Percentiles rank a stretch among this genome's conserved stretches.
phyloP scores from a whole-genome alignment of 53 echinoderm and acorn worm species.

The Astropecten irregularis region DNA sequence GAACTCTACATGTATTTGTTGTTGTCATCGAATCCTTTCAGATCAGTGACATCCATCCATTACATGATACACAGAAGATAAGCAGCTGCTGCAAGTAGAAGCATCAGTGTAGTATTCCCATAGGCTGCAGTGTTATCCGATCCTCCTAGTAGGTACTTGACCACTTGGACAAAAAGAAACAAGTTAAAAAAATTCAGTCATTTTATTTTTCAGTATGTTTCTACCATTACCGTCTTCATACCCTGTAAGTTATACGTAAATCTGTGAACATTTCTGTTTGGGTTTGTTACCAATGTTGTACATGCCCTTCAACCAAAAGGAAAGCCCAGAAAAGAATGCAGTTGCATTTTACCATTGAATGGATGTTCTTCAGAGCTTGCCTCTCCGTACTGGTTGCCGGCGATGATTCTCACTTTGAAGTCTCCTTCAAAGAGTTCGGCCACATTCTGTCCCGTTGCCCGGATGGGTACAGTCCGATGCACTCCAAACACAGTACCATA shows the following conservation, averaged over 20 bases:
- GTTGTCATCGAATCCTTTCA: no score
- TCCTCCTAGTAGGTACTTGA: constrained; percentile 24
- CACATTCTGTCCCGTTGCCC: constrained; percentile 8
- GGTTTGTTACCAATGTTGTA: no score
- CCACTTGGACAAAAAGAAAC: not conserved
- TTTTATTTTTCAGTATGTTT: no score
- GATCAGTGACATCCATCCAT: no score
- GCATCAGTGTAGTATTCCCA: not conserved
- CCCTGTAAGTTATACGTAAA: no score
- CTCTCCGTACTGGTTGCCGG: constrained; percentile 55
- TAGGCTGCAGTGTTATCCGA: not conserved
- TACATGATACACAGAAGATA: not conserved
- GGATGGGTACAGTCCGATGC: constrained; percentile 14
- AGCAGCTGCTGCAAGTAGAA: not conserved
- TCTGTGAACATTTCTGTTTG: no score
- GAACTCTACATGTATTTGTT: no score
- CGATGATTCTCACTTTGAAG: constrained; percentile 53
- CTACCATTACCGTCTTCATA: no score
- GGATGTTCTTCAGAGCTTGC: constrained; percentile 40
- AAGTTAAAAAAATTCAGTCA: no score
- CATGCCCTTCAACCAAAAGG: no score
- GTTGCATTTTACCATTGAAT: constrained; percentile 76
- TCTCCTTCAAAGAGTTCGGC: constrained; percentile 28
- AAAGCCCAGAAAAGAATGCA: no score
- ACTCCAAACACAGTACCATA: constrained; percentile 50